Evolutionary conservation across 1,140 invertebrate genomes (phyloP), one percentile per base, ranked within the genome.

Genomic region (Armadillidium nasatum): DNA sequence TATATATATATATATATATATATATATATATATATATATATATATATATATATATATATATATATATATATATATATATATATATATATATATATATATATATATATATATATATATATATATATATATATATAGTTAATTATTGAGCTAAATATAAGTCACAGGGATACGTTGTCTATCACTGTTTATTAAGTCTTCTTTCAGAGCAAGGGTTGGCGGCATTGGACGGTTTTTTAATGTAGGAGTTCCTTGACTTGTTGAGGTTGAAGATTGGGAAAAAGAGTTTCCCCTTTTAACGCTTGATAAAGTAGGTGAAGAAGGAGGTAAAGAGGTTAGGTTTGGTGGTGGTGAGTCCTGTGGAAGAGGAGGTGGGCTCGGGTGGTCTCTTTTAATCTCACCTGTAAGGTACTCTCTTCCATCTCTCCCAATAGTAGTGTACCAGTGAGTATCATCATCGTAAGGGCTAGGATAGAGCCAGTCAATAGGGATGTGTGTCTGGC

Each of bases 241-340:
- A 19, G 50, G 50, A 19, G 50, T 60, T 2, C 50, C 11, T 60
- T 15, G 11, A 19, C 11, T 15, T 33, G 33, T 33, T 33, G 33
- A 33, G 33, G 33, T 33, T 33, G 33, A 33, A 33, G 33, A 33
- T 33, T 33, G 33, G 6, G 33, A 33, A 33, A 33, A 33, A 13
- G 50, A 60, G 50, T 60, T 60, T 60, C 50, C 50, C 7, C 50
- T 60, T 60, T 60, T 60, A 60, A 60, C 11, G 50, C 50, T 13
- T 1, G 19, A 3, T 60, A 19, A 60, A 13, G 50, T 19, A 15
- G 50, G 50, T 19, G 50, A 60, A 60, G 50, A 60, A 60, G 50
- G 50, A 60, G 50, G 50, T 15, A 19, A 19, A 7, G 19, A 19
- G 19, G 50, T 19, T 19, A 19, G 7, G 50, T 60, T 1, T 15